A percentile compares a stretch with the other conserved stretches of the same genome.
Conservation (phyloP, 2,113 vertebrate genomes). For the Rhinogobius similis region DNA sequence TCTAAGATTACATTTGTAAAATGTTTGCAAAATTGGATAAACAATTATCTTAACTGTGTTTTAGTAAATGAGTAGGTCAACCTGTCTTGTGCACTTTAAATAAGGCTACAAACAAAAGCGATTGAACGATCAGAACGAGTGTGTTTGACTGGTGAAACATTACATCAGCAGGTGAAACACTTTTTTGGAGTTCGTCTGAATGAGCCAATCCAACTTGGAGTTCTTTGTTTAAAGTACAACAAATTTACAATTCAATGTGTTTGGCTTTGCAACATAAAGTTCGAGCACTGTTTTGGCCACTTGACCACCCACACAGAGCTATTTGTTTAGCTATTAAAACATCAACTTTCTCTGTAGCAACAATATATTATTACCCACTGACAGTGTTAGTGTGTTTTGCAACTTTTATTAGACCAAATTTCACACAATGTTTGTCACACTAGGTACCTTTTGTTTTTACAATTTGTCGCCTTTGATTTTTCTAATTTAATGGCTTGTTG, state of each 20-base stretch:
- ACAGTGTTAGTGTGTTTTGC: conserved; percentile 9
- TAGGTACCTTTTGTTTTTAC: conserved; percentile 32
- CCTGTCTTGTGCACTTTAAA: too few species aligned
- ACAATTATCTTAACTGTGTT: too few species aligned
- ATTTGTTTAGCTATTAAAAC: neutral
- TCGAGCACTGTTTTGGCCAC: neutral
- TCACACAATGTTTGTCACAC: conserved; percentile 28
- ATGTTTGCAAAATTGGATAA: too few species aligned
- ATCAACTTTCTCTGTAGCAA: neutral
- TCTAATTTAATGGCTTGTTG: conserved; percentile 61
- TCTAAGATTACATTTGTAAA: too few species aligned
- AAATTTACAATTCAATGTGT: neutral
- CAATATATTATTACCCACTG: conserved; percentile 4
- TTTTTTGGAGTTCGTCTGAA: neutral
- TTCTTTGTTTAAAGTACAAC: neutral
- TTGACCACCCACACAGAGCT: neutral
- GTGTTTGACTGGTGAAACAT: too few species aligned
- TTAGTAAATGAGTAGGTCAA: too few species aligned
- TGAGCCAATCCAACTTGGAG: neutral
- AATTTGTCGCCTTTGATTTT: conserved; percentile 56
- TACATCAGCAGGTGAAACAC: too few species aligned
- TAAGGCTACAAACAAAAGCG: neutral
- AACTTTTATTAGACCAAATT: conserved; percentile 26
- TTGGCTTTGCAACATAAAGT: neutral
- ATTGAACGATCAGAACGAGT: neutral